Evolutionary conservation across 2,888 invertebrate species (phyloP).

Genomic region (Barypeithes pellucidus): DNA sequence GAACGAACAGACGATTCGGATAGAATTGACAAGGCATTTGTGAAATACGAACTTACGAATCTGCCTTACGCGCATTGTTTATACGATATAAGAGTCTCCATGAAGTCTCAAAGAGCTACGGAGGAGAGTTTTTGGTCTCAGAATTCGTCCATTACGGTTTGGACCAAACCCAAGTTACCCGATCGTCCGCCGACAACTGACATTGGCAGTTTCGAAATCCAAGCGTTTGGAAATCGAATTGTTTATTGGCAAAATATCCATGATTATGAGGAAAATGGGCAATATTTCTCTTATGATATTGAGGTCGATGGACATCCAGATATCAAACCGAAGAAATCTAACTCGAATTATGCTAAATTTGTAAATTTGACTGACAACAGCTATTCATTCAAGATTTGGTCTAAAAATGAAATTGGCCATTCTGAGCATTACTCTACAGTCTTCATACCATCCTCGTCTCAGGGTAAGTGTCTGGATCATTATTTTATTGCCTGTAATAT

Average conservation of each 20-base stretch:
- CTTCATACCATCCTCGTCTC: conserved; percentile 72
- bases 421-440: conserved; percentile 75
- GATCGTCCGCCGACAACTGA: conserved; percentile 80
- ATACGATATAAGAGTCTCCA: conserved; percentile 82
- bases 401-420: conserved; percentile 76
- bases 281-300: conserved; percentile 82
- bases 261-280: conserved; percentile 81
- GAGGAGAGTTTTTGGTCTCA: conserved; percentile 82
- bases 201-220: conserved; percentile 81
- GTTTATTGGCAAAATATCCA: conserved; percentile 87
- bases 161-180: conserved; percentile 77
- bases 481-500: too few relatives aligned
- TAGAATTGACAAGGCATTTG: conserved; percentile 33
- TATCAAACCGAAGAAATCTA: conserved; percentile 54
- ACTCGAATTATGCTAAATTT: conserved; percentile 75
- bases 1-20: conserved; percentile 25
- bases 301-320: conserved; percentile 64
- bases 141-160: conserved; percentile 75
- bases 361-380: conserved; percentile 70
- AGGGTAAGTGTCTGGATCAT: conserved; percentile 54
- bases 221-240: conserved; percentile 72
- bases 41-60: conserved; percentile 71
- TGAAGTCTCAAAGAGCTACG: conserved; percentile 73
- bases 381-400: conserved; percentile 74
- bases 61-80: conserved; percentile 79